A percentile compares a stretch with the other conserved stretches of the same genome.
Evolutionary conservation across 2,797 vertebrate genomes (phyloP).

Genomic region (Hozukius guyotensis): DNA sequence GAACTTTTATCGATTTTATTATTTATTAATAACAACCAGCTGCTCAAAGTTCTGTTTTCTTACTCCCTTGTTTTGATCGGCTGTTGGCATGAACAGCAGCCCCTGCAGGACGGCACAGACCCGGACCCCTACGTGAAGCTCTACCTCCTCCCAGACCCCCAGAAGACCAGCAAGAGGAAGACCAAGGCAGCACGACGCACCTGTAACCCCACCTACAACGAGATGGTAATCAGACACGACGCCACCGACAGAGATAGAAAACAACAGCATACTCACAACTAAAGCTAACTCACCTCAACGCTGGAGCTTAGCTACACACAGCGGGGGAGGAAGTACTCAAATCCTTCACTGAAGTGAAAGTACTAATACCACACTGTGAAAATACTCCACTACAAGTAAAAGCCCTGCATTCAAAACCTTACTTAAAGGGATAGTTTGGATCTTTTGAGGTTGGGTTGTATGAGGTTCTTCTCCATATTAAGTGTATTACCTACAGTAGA

Average conservation of each 20-base stretch:
- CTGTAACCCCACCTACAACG: slow-evolving; percentile 97
- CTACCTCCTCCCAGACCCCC: slow-evolving; percentile 95
- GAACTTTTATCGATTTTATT: not conserved
- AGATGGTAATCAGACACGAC: slow-evolving; percentile 86
- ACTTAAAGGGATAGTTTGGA: too few relatives aligned
- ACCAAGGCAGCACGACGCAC: slow-evolving; percentile 96
- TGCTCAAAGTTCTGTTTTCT: not conserved
- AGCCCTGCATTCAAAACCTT: not conserved
- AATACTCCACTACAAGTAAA: not conserved
- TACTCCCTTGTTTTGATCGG: not conserved
- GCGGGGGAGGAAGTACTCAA: too few relatives aligned
- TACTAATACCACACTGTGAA: not conserved
- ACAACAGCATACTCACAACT: too few relatives aligned
- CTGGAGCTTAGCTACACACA: too few relatives aligned
- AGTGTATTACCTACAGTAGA: too few relatives aligned
- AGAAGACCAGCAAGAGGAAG: slow-evolving; percentile 97
- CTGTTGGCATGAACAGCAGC: slow-evolving; percentile 83
- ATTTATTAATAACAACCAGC: not conserved
- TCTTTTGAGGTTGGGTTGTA: too few relatives aligned
- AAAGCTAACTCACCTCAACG: too few relatives aligned
- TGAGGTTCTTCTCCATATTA: too few relatives aligned
- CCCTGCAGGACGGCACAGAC: slow-evolving; percentile 92
- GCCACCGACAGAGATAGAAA: too few relatives aligned
- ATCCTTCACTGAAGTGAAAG: too few relatives aligned
- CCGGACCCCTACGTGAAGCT: slow-evolving; percentile 98